Evolutionary conservation across 1,140 invertebrate species (phyloP), one percentile per base, ranked within the genome.

Genomic region (Heterodera schachtii): DNA sequence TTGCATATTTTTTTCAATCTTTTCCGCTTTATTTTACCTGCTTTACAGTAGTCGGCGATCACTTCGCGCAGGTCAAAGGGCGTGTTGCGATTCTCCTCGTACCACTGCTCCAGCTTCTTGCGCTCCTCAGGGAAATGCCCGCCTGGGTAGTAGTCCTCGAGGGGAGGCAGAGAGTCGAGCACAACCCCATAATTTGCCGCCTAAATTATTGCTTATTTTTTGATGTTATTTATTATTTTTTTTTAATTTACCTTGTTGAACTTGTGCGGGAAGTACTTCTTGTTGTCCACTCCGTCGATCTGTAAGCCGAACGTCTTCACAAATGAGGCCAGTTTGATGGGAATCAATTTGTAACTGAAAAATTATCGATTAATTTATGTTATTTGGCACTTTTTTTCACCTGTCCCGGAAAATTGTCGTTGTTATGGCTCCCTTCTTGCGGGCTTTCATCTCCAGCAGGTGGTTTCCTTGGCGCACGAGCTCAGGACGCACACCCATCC

Each of bases 231-330:
- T 60, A n/a, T 60, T 60, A 60, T 4, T 60, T 60, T 16, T 60
- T 60, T 19, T 64, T n/a, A n/a, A n/a, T n/a, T n/a, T 73, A 44
- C 43, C 49, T 44, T 47, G 75, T 76, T 47, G 3, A n/a, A 52
- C 13, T 60, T 44, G 19, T 47, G 75, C 49, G 75, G 75, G 49
- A 76, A 76, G 75, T 47, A 47, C 19, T 43, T 52, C n/a, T 76
- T 76, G 43, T 60, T 16, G 2, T 60, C 57, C 11, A 60, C 57
- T 11, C 43, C 49, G 1, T 76, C 75, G 0, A 64, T 76, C 0
- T 52, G 9, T 3, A 76, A 52, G 2, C 75, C 75, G 73, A 76
- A 76, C 9, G 75, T 76, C 11, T 52, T 76, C 3, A 43, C 31
- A 52, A 76, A 64, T 0, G 43, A 9, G 1, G 43, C 75, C 4